Evolutionary conservation across 2,888 invertebrate genomes (phyloP).

Genomic region (Diloba caeruleocephala): DNA sequence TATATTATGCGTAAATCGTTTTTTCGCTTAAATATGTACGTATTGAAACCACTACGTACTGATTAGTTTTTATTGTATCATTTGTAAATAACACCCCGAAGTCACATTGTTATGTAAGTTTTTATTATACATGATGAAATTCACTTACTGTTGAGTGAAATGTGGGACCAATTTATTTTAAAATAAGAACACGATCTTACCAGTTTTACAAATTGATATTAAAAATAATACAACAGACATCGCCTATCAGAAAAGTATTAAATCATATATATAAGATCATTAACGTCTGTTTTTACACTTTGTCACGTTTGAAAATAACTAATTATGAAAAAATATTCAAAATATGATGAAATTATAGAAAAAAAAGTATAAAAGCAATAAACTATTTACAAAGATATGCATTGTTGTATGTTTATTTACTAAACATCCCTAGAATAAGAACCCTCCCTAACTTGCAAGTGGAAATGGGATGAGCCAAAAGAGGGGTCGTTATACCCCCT

Average conservation of each 20-base stretch:
- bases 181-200: constrained; percentile 24
- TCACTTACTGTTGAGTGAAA: constrained; percentile 32
- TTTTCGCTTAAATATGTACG: constrained; percentile 38
- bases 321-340: constrained; percentile 28
- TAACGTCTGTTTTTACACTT: constrained; percentile 25
- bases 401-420: constrained; percentile 48
- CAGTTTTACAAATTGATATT: constrained; percentile 17
- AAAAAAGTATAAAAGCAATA: constrained; percentile 53
- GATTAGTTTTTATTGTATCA: constrained; percentile 46
- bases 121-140: constrained; percentile 30
- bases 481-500: too few relatives aligned
- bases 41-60: constrained; percentile 40
- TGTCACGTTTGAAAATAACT: constrained; percentile 12
- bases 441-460: not conserved
- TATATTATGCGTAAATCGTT: constrained; percentile 55
- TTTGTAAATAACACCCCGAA: constrained; percentile 52
- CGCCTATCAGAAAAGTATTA: constrained; percentile 43
- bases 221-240: constrained; percentile 26
- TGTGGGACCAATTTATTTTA: constrained; percentile 53
- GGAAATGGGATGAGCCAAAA: not conserved
- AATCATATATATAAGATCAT: constrained; percentile 32
- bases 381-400: constrained; percentile 47
- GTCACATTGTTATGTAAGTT: constrained; percentile 45
- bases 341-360: constrained; percentile 36
- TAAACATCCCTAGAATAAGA: not conserved